phyloP scores from a whole-genome alignment of 2,888 invertebrate genomes.

The Rhorus exstirpatorius region DNA sequence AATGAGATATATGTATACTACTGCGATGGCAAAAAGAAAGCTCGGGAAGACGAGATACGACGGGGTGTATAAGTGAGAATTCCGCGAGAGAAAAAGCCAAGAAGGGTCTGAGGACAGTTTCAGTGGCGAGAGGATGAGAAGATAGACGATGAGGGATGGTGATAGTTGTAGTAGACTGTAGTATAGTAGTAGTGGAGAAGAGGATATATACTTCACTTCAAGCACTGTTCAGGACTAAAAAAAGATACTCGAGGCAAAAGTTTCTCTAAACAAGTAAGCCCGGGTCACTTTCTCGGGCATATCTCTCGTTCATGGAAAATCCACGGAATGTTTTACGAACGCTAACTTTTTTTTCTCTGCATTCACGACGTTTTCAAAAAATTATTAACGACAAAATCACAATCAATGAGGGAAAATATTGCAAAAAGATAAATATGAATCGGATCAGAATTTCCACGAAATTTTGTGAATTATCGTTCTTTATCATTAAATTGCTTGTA shows the following conservation, averaged over 20 bases:
- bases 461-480: too few species aligned
- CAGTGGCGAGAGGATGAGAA: constrained; percentile 54
- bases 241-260: constrained; percentile 78
- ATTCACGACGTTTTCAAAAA: neutral
- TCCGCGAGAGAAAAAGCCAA: constrained; percentile 44
- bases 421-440: too few species aligned
- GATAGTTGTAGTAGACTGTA: constrained; percentile 2
- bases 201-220: constrained; percentile 74
- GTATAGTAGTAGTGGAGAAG: constrained; percentile 55
- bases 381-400: neutral
- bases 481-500: too few species aligned
- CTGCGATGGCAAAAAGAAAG: constrained; percentile 44
- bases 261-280: constrained; percentile 78
- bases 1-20: constrained; percentile 48
- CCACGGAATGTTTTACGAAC: neutral
- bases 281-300: constrained; percentile 65
- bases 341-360: neutral
- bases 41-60: constrained; percentile 44
- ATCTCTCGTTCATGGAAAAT: constrained; percentile 35
- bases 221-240: constrained; percentile 79
- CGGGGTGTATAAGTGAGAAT: constrained; percentile 43
- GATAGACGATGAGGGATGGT: constrained; percentile 44
- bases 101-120: constrained; percentile 62
- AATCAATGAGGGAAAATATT: neutral
- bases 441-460: neutral